phyloP scores from a whole-genome alignment of 2,113 vertebrate species.

The Oreochromis niloticus region DNA sequence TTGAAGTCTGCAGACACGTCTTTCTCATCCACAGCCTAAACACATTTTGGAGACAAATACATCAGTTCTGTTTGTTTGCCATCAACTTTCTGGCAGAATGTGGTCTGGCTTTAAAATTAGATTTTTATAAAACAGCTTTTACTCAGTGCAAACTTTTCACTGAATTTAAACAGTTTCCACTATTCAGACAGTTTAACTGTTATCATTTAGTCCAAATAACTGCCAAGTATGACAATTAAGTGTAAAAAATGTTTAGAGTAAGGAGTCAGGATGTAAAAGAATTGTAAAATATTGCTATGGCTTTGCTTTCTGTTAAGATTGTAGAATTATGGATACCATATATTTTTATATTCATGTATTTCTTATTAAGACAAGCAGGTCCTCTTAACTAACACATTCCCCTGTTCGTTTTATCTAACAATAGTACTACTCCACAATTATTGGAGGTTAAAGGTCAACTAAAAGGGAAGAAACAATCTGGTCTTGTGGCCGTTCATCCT shows the following conservation, averaged over 20 bases:
- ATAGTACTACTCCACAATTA: not conserved
- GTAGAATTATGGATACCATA: not conserved
- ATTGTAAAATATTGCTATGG: not conserved
- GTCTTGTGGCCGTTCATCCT: not conserved
- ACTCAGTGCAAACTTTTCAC: fast-evolving
- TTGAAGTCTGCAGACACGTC: not conserved
- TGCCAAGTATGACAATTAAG: not conserved
- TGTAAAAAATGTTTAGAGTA: not conserved
- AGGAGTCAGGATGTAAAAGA: not conserved
- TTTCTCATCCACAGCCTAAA: not conserved
- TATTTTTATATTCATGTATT: not conserved
- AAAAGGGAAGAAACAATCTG: not conserved
- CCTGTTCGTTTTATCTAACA: not conserved
- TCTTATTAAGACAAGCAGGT: not conserved
- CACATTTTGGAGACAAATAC: not conserved
- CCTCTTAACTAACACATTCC: not conserved
- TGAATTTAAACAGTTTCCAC: not conserved
- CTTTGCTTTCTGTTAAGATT: not conserved
- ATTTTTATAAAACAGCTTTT: not conserved
- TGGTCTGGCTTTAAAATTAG: not conserved
- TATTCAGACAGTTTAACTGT: not conserved
- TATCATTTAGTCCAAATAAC: not conserved
- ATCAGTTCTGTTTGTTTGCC: not conserved
- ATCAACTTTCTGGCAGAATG: not conserved
- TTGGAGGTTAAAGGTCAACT: not conserved